Evolutionary conservation across 2,797 vertebrate species (phyloP).

Genomic region (Aselliscus stoliczkanus): DNA sequence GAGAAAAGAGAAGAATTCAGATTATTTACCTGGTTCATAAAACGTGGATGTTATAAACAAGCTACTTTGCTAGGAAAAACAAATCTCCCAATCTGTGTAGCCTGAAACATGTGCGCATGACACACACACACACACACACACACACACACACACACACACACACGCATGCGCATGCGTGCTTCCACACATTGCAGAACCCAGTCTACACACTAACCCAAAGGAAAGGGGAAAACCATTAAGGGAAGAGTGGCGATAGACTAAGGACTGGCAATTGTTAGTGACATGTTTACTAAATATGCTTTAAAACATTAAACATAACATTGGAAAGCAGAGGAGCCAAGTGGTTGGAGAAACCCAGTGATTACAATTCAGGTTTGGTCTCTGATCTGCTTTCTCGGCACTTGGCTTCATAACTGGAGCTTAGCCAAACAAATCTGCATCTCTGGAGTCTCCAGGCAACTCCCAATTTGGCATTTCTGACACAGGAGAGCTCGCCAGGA

Average conservation of each 20-base stretch:
- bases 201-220: not conserved
- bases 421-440: conserved; percentile 66
- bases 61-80: conserved; percentile 17
- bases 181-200: not conserved
- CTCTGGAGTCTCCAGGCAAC: conserved; percentile 68
- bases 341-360: conserved; percentile 52
- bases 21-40: conserved; percentile 7
- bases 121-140: not conserved
- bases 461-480: conserved; percentile 71
- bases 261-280: conserved; percentile 42
- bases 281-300: conserved; percentile 74
- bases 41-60: conserved; percentile 12
- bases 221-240: conserved; percentile 27
- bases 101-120: not conserved
- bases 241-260: conserved; percentile 20
- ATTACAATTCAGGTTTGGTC: conserved; percentile 60
- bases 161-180: not conserved
- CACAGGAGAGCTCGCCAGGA: conserved; percentile 58
- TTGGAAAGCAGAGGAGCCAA: conserved; percentile 55
- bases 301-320: conserved; percentile 65
- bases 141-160: not conserved
- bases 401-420: conserved; percentile 59
- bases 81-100: conserved; percentile 11
- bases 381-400: conserved; percentile 53
- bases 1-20: not conserved